These are phyloP conservation scores for Poeciliopsis infans DNA, from an alignment of 2,797 vertebrate species.

Conservation along the genomic window DNA sequence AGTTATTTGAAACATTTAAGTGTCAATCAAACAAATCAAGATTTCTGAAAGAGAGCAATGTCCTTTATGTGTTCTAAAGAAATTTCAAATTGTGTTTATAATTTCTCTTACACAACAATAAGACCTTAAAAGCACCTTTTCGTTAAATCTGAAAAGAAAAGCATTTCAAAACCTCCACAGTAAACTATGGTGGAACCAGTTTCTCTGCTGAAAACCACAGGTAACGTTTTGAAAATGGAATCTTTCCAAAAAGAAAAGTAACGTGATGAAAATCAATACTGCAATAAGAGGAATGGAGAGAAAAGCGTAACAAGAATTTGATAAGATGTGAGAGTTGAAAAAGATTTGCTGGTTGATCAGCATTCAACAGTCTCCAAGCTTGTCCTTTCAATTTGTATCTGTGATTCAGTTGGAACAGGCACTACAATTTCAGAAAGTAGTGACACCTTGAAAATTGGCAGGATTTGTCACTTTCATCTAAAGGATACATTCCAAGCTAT, in stretches of 20 bases:
- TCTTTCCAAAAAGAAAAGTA: conserved; percentile 64
- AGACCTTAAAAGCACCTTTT: conserved; percentile 1
- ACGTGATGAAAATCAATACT: conserved; percentile 71
- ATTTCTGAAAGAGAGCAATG: background rate
- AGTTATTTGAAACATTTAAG: background rate
- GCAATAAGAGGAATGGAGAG: conserved; percentile 63
- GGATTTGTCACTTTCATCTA: conserved; percentile 6
- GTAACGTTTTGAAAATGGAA: conserved; percentile 74
- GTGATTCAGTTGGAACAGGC: conserved; percentile 12
- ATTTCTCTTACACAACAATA: conserved; percentile 1
- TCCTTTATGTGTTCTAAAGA: background rate
- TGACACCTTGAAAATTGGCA: conserved; percentile 23
- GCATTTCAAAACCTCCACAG: conserved; percentile 1
- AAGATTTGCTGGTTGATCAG: conserved; percentile 61
- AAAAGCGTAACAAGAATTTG: conserved; percentile 65
- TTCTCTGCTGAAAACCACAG: conserved; percentile 25
- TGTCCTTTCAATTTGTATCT: conserved; percentile 30
- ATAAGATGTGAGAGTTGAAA: conserved; percentile 60
- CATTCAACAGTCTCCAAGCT: conserved; percentile 30
- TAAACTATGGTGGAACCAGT: background rate
- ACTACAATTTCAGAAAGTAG: conserved; percentile 7
- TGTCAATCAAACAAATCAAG: background rate
- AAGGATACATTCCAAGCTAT: background rate
- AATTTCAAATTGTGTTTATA: conserved; percentile 4
- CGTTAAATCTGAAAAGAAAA: conserved; percentile 28